phyloP scores from a whole-genome alignment of 2,113 vertebrate species.

The Ancistrus triradiatus region DNA sequence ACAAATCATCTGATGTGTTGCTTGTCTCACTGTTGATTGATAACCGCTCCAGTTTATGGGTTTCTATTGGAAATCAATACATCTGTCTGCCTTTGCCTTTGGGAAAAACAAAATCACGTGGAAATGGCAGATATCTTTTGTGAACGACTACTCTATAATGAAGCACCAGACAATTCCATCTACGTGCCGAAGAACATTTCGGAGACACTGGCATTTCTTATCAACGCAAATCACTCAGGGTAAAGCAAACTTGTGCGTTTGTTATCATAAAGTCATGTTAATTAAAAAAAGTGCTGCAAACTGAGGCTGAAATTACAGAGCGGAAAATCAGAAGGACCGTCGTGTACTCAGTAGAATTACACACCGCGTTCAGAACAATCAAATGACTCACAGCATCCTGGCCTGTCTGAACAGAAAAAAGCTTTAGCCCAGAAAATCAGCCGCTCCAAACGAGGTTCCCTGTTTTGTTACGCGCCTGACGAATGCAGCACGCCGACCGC shows the following conservation, averaged over 20 bases:
- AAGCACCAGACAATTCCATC: too few species aligned
- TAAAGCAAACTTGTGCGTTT: not conserved
- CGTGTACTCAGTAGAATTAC: constrained; percentile 6
- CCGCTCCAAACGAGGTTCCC: constrained; percentile 3
- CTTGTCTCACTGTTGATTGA: not conserved
- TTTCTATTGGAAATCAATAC: not conserved
- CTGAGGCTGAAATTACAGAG: not conserved
- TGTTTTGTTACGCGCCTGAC: constrained; percentile 29
- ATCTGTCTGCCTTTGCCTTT: not conserved
- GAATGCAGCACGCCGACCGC: constrained; percentile 15
- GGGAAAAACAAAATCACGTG: not conserved
- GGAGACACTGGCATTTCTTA: too few species aligned
- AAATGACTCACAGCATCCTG: not conserved
- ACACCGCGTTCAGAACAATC: not conserved
- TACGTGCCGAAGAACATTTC: too few species aligned
- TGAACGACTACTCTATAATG: too few species aligned
- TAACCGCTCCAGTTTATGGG: too few species aligned
- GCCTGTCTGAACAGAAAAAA: constrained; percentile 2
- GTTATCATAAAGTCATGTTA: not conserved
- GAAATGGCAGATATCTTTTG: not conserved
- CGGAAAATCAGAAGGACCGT: constrained; percentile 3
- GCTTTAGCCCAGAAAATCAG: constrained; percentile 1
- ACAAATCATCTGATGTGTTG: not conserved
- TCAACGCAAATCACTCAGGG: not conserved
- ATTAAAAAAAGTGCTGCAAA: constrained; percentile 1